These are phyloP conservation scores for Philotrypesis tridentata DNA, from an alignment of 1,140 invertebrate species.

Conservation along the genomic window DNA sequence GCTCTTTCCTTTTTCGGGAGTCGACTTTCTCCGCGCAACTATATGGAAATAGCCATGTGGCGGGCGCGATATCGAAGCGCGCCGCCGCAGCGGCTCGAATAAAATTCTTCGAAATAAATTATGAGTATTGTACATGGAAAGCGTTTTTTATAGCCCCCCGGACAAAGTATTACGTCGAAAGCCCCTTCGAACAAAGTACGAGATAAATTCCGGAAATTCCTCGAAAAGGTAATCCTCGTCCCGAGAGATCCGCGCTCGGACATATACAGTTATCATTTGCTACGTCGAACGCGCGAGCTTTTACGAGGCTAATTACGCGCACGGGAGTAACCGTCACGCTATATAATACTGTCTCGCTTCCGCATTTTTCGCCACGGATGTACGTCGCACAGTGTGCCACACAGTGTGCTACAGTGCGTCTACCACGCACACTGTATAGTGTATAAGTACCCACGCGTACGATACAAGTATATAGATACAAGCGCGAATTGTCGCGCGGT, in stretches of 20 bases:
- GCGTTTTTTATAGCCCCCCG: background rate
- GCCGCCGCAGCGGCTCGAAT: too few relatives aligned
- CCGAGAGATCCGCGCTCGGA: background rate
- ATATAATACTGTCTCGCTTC: background rate
- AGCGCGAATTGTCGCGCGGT: too few relatives aligned
- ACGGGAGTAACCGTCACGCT: background rate
- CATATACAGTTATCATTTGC: conserved; percentile 6
- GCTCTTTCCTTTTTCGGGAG: too few relatives aligned
- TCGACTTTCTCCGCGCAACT: background rate
- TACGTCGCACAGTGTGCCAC: too few relatives aligned
- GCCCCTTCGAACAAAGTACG: background rate
- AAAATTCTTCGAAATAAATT: background rate
- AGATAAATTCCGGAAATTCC: background rate
- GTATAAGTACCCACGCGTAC: too few relatives aligned
- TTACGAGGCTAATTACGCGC: conserved; percentile 18
- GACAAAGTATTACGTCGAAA: background rate
- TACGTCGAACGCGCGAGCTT: background rate
- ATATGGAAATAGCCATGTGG: too few relatives aligned
- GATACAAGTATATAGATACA: too few relatives aligned
- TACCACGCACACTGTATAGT: too few relatives aligned
- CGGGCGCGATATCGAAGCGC: too few relatives aligned
- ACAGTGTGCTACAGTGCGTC: too few relatives aligned
- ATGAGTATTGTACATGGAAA: background rate
- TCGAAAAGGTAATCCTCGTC: background rate
- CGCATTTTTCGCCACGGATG: background rate